phyloP scores from a whole-genome alignment of 2,888 invertebrate genomes.

The Allolobophora icterica region DNA sequence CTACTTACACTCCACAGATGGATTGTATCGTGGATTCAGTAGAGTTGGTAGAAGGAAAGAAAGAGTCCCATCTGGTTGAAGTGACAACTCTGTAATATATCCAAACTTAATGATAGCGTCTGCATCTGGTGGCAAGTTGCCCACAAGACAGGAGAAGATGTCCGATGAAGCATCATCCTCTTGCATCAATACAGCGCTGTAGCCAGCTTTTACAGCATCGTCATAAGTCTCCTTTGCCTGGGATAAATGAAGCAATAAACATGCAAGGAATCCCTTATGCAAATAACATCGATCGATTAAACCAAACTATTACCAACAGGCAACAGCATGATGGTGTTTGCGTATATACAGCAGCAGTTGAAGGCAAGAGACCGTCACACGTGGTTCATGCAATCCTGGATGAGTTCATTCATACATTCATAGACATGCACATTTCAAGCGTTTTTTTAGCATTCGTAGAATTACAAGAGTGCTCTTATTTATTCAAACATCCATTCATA shows the following conservation, averaged over 20 bases:
- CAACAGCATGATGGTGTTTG: too few relatives aligned
- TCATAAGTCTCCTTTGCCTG: constrained; percentile 52
- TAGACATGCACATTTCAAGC: too few relatives aligned
- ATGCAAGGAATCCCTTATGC: neutral
- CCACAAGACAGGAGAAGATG: constrained; percentile 52
- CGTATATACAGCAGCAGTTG: too few relatives aligned
- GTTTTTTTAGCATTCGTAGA: too few relatives aligned
- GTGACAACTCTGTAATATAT: constrained; percentile 51
- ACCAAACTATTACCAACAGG: too few relatives aligned
- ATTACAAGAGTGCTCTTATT: neutral
- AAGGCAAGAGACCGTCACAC: too few relatives aligned
- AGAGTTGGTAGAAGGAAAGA: constrained; percentile 36
- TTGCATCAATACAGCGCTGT: constrained; percentile 51
- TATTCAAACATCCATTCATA: too few relatives aligned
- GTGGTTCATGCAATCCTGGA: too few relatives aligned
- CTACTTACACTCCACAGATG: constrained; percentile 24
- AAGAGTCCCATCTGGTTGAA: constrained; percentile 47
- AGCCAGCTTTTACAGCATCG: constrained; percentile 50
- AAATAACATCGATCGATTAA: neutral
- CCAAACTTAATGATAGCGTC: constrained; percentile 49
- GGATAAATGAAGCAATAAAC: neutral
- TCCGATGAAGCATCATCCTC: constrained; percentile 50
- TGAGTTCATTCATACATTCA: too few relatives aligned
- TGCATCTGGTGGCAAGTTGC: constrained; percentile 51
- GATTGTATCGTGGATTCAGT: constrained; percentile 41